Conservation (phyloP, 2,797 vertebrate genomes). For the Cyprinella venusta region DNA sequence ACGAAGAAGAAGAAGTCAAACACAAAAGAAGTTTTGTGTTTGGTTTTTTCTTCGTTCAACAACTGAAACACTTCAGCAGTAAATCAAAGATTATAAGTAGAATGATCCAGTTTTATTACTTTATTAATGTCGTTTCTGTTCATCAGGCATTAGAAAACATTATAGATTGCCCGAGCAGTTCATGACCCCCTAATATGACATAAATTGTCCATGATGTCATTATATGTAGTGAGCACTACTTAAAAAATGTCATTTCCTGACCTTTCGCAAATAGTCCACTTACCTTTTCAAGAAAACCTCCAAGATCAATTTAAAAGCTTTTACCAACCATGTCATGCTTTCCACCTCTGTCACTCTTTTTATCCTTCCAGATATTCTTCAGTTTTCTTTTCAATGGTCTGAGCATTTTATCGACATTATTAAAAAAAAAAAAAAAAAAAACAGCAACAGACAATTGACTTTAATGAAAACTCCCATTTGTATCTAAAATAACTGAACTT, state of each 20-base stretch:
- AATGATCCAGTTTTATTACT: not conserved
- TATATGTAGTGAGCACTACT: constrained; percentile 7
- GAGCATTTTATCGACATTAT: constrained; percentile 20
- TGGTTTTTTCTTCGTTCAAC: too few species aligned
- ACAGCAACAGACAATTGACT: constrained; percentile 10
- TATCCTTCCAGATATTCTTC: not conserved
- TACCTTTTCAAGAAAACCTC: constrained; percentile 1
- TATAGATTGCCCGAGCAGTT: not conserved
- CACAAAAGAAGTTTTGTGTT: too few species aligned
- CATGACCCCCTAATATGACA: not conserved
- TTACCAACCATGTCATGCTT: constrained; percentile 5
- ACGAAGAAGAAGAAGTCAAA: too few species aligned
- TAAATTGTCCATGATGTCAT: constrained; percentile 1
- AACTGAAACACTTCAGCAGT: not conserved
- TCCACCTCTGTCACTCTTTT: not conserved
- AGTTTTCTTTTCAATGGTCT: not conserved
- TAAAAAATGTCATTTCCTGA: constrained; percentile 18
- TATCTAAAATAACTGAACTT: not conserved
- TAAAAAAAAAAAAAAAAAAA: not conserved
- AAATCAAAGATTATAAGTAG: not conserved
- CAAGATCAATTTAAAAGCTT: constrained; percentile 15
- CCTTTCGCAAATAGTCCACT: constrained; percentile 29
- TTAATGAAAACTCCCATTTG: constrained; percentile 31
- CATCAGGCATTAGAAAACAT: not conserved
- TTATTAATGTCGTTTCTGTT: not conserved